Evolutionary conservation across 2,888 invertebrate species (phyloP), one percentile per base, ranked within the genome.

Genomic region (Lathronympha strigana): DNA sequence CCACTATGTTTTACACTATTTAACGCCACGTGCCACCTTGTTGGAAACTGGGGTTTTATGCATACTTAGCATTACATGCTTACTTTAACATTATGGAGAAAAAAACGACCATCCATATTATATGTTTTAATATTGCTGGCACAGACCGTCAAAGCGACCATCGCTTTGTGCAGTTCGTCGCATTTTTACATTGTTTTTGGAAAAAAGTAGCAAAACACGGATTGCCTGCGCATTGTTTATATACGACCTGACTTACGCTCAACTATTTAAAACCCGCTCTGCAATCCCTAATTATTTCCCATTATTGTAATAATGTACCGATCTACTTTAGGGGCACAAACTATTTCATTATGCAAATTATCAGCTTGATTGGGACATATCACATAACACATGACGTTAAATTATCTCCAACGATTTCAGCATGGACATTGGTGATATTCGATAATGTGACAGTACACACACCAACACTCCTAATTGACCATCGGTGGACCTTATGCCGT

Each of bases 271-370:
- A 36, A n/a, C 15, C 13, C 15, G 9, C n/a, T 36, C n/a, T 5
- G 33, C 33, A 36, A n/a, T 36, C n/a, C n/a, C 36, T n/a, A 4
- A 2, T 3, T 13, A 36, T 36, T 36, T 36, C 9, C 36, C 36
- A n/a, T 13, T 4, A 11, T 38, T 38, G 11, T 6, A n/a, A n/a
- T 17, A 15, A 6, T 40, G 15, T 13, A 17, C 36, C n/a, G 36
- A n/a, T n/a, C n/a, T 40, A 40, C 6, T 15, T 1, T n/a, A 8
- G 17, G 17, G 5, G 21, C 19, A 4, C 0, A 25, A 23, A n/a
- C 47, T 47, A 47, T 47, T 47, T n/a, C n/a, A 21, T 47, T 45
- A 21, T 45, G 45, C 51, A 19, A 33, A 53, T 53, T 9, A 53
- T 53, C 33, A 21, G 53, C n/a, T 19, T 6, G 33, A 33, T 47